Percentiles rank a stretch among this genome's conserved stretches.
These are phyloP conservation scores for Epiblema foenella DNA, from an alignment of 2,888 invertebrate genomes.

Conservation along the genomic window DNA sequence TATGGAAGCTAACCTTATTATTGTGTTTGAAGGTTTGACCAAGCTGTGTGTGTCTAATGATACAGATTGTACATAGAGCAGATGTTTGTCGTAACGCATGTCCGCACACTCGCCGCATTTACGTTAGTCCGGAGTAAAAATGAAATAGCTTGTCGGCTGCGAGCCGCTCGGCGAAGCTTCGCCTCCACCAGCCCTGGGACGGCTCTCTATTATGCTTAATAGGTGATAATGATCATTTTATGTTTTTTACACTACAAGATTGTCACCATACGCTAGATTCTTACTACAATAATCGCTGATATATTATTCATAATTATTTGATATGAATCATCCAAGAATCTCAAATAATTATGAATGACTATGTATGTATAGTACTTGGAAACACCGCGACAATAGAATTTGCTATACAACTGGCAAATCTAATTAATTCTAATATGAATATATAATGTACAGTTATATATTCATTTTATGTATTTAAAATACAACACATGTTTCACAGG, in stretches of 20 bases:
- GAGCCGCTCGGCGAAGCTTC: neutral
- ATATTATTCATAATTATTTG: no score
- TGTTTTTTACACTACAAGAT: slow-evolving; percentile 16
- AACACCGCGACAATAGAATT: neutral
- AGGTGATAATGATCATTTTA: slow-evolving; percentile 38
- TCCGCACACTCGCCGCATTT: slow-evolving; percentile 52
- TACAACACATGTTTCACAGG: no score
- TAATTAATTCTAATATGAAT: neutral
- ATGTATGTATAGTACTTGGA: no score
- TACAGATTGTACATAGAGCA: slow-evolving; percentile 47
- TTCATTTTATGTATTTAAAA: slow-evolving; percentile 9
- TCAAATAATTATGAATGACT: neutral
- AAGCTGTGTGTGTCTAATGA: slow-evolving; percentile 46
- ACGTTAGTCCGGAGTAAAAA: slow-evolving; percentile 46
- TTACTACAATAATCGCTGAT: neutral
- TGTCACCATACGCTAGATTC: neutral
- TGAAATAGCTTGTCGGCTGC: slow-evolving; percentile 12
- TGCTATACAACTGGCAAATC: neutral
- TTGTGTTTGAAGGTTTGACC: slow-evolving; percentile 51
- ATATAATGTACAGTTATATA: slow-evolving; percentile 7
- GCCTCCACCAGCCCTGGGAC: neutral
- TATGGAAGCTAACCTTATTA: slow-evolving; percentile 43
- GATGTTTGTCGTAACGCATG: slow-evolving; percentile 46
- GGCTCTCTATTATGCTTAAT: slow-evolving; percentile 16
- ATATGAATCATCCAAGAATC: neutral